These are phyloP conservation scores for Oryzaephilus surinamensis DNA, from an alignment of 1,140 invertebrate genomes.

Conservation along the genomic window DNA sequence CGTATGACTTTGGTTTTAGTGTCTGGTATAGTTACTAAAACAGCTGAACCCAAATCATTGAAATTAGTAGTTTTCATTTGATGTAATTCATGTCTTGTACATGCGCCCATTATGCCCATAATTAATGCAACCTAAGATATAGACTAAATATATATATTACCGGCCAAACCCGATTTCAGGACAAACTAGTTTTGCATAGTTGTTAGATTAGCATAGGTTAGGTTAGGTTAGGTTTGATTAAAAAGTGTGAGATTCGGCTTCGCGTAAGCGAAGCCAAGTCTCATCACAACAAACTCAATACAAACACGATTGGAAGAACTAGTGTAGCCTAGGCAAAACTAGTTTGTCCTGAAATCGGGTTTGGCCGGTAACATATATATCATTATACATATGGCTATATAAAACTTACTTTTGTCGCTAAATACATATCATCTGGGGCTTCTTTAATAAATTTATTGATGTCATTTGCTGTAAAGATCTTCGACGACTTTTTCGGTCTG, in stretches of 20 bases:
- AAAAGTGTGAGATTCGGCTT: too few relatives aligned
- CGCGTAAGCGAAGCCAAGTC: too few relatives aligned
- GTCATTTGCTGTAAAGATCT: background rate
- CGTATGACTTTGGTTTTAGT: conserved; percentile 10
- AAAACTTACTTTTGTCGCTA: conserved; percentile 1
- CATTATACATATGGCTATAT: too few relatives aligned
- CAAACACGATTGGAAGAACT: too few relatives aligned
- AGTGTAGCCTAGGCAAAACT: too few relatives aligned
- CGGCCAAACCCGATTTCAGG: too few relatives aligned
- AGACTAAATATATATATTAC: background rate
- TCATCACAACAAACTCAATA: too few relatives aligned
- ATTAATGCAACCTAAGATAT: conserved; percentile 12
- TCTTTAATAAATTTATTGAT: background rate
- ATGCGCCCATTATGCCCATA: conserved; percentile 10
- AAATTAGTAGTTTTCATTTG: conserved; percentile 12
- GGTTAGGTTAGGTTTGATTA: too few relatives aligned
- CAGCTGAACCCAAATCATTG: conserved; percentile 6
- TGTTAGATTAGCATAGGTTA: too few relatives aligned
- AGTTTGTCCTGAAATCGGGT: too few relatives aligned
- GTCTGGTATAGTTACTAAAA: conserved; percentile 9
- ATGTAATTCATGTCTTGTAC: conserved; percentile 4
- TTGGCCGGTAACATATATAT: too few relatives aligned
- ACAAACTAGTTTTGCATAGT: too few relatives aligned
- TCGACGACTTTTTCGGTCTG: background rate
- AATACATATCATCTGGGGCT: background rate